These are phyloP conservation scores for Platycheirus albimanus DNA, from an alignment of 2,888 invertebrate species.

Conservation along the genomic window DNA sequence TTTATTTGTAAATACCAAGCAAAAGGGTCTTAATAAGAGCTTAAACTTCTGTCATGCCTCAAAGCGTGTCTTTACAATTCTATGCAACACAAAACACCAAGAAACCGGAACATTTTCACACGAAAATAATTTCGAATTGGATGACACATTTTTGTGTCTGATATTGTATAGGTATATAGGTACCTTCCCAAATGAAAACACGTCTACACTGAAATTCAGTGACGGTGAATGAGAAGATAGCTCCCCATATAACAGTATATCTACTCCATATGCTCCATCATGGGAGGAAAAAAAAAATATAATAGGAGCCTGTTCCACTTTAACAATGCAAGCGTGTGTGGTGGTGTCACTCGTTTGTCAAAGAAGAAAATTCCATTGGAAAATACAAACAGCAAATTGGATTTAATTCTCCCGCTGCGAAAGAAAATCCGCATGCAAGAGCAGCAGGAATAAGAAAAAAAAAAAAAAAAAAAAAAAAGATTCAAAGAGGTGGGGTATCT, in stretches of 20 bases:
- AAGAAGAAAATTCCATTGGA: constrained; percentile 49
- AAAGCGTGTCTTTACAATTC: constrained; percentile 15
- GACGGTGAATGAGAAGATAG: constrained; percentile 8
- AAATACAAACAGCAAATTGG: constrained; percentile 56
- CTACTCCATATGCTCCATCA: constrained; percentile 3
- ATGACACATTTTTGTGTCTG: constrained; percentile 46
- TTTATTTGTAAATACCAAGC: too few relatives aligned
- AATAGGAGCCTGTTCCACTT: constrained; percentile 36
- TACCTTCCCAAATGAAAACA: constrained; percentile 38
- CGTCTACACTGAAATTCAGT: constrained; percentile 25
- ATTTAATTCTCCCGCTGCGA: constrained; percentile 53
- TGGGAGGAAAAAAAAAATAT: not conserved
- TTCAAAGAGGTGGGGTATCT: not conserved
- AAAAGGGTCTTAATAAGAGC: constrained; percentile 32
- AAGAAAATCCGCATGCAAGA: constrained; percentile 53
- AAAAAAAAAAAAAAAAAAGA: too few relatives aligned
- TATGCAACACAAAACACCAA: constrained; percentile 53
- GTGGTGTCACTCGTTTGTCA: constrained; percentile 47
- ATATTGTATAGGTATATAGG: too few relatives aligned
- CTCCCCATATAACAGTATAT: constrained; percentile 26
- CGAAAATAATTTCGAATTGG: constrained; percentile 56
- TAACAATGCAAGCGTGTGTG: constrained; percentile 44
- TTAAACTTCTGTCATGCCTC: constrained; percentile 49
- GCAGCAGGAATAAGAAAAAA: constrained; percentile 23
- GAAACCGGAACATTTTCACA: constrained; percentile 63